Percentiles rank a stretch among this genome's conserved stretches.
phyloP scores from a whole-genome alignment of 1,140 invertebrate species.

The Hycleus cichorii region DNA sequence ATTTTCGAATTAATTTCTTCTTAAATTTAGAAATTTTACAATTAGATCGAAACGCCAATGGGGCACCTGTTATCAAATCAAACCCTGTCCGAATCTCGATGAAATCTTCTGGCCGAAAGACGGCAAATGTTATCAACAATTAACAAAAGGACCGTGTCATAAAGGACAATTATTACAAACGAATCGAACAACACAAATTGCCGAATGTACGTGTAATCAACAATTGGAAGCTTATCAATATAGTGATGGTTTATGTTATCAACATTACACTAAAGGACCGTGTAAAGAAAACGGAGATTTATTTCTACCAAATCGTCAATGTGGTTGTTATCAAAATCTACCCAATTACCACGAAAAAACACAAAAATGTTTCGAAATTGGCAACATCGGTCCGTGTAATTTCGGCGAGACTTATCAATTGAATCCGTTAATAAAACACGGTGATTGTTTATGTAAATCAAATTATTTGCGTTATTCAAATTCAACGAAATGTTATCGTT shows the following conservation, averaged over 20 bases:
- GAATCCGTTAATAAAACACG: conserved; percentile 43
- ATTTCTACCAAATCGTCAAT: conserved; percentile 62
- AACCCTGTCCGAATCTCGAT: conserved; percentile 50
- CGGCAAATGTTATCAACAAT: conserved; percentile 59
- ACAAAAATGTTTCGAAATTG: conserved; percentile 65
- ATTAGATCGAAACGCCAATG: conserved; percentile 47
- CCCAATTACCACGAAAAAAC: conserved; percentile 64
- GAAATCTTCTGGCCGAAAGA: conserved; percentile 66
- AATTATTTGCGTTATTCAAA: conserved; percentile 56
- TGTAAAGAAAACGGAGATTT: conserved; percentile 64
- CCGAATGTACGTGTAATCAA: conserved; percentile 50
- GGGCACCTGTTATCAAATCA: conserved; percentile 60
- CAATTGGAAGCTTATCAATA: conserved; percentile 46
- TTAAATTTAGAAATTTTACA: background rate
- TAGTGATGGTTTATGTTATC: conserved; percentile 58
- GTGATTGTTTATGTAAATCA: conserved; percentile 60
- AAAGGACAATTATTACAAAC: conserved; percentile 57
- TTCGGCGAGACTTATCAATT: conserved; percentile 57
- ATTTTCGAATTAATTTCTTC: background rate
- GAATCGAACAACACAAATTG: conserved; percentile 46
- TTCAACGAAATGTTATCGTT: conserved; percentile 63
- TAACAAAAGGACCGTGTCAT: conserved; percentile 65
- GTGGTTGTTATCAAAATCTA: conserved; percentile 60
- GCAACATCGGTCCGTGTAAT: conserved; percentile 63
- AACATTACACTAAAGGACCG: conserved; percentile 69